Percentiles rank a stretch among this genome's conserved stretches.
Evolutionary conservation across 1,140 invertebrate genomes (phyloP).

Genomic region (Drosophila watanabei): DNA sequence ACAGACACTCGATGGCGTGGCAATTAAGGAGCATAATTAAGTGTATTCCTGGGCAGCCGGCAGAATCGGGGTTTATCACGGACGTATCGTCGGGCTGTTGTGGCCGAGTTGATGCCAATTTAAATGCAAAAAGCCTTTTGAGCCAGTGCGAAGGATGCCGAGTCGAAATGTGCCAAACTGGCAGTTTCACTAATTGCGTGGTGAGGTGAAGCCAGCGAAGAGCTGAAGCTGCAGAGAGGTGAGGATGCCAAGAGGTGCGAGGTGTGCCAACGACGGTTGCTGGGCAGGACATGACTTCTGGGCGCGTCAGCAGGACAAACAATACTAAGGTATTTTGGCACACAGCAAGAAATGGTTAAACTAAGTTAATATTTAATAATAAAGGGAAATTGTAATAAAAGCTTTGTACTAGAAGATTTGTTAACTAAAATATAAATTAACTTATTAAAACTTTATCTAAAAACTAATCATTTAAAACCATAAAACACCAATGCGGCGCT

Average conservation of each 20-base stretch:
- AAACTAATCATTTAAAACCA: too few relatives aligned
- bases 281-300: constrained; percentile 24
- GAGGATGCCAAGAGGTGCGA: neutral
- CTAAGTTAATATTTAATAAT: neutral
- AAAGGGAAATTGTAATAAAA: too few relatives aligned
- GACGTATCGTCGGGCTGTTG: constrained; percentile 33
- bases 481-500: neutral
- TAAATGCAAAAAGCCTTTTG: constrained; percentile 76
- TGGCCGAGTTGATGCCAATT: constrained; percentile 60
- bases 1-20: constrained; percentile 52
- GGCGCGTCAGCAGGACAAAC: constrained; percentile 42
- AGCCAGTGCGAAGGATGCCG: constrained; percentile 45
- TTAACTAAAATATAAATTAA: neutral
- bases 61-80: constrained; percentile 42
- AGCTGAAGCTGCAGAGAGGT: neutral
- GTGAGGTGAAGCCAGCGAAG: constrained; percentile 16
- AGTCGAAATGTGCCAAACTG: constrained; percentile 67
- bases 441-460: neutral
- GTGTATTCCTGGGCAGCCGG: constrained; percentile 39
- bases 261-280: constrained; percentile 9
- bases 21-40: constrained; percentile 79
- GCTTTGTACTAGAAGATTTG: too few relatives aligned
- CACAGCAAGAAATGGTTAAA: constrained; percentile 4
- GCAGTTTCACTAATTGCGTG: constrained; percentile 72
- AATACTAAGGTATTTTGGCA: constrained; percentile 58